Conservation (phyloP, 2,797 vertebrate species). For the Sebastes jordani region DNA sequence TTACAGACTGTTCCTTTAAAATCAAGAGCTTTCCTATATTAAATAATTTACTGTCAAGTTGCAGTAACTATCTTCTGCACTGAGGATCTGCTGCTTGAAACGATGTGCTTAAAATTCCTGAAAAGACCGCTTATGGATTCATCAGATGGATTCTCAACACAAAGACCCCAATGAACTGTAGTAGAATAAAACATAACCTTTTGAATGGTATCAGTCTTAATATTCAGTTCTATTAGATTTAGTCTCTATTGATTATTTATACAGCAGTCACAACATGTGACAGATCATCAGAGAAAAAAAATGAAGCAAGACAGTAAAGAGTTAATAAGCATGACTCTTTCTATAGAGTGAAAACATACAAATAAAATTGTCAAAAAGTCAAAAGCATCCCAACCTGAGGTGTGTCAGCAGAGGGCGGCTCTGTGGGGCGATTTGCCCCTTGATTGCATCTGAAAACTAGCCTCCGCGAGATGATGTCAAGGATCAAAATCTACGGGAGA, state of each 20-base stretch:
- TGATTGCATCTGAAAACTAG: constrained; percentile 94
- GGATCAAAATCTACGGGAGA: constrained; percentile 93
- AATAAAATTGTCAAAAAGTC: constrained; percentile 13
- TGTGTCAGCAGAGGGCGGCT: constrained; percentile 81
- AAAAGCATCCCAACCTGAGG: constrained; percentile 89
- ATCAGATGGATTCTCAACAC: background rate
- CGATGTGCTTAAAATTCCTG: background rate
- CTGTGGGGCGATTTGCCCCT: constrained; percentile 79
- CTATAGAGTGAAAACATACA: background rate
- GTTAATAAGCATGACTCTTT: background rate
- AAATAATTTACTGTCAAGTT: background rate
- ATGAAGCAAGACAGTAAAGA: background rate
- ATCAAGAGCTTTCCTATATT: background rate
- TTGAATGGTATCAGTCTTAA: background rate
- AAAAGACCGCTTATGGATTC: background rate
- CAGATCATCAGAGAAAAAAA: background rate
- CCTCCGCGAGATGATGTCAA: constrained; percentile 96
- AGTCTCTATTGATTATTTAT: background rate
- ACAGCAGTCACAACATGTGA: background rate
- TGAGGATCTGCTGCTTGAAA: background rate
- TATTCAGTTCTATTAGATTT: background rate
- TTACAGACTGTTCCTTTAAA: background rate
- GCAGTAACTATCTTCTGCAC: background rate
- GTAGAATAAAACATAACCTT: background rate
- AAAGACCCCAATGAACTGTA: background rate